Evolutionary conservation across 1,140 invertebrate genomes (phyloP).

Genomic region (Cotesia chilonis): DNA sequence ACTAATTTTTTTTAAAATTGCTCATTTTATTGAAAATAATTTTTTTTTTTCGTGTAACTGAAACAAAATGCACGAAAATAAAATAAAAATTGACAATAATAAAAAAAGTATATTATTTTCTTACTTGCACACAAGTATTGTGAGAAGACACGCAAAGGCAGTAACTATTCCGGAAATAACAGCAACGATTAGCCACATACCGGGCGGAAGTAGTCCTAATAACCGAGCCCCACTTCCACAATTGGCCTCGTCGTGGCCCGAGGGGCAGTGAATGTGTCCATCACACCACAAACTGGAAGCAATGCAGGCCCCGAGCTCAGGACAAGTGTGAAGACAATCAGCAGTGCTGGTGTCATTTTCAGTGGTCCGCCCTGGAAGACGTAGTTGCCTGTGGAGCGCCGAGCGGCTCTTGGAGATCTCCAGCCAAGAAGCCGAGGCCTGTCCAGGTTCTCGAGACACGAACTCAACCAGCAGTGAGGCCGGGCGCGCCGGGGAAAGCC

Average conservation of each 20-base stretch:
- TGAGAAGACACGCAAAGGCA: conserved; percentile 61
- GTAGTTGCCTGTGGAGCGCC: conserved; percentile 72
- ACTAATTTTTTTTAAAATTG: too few species aligned
- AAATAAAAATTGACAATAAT: conserved; percentile 4
- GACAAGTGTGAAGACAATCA: conserved; percentile 80
- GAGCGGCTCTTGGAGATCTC: conserved; percentile 75
- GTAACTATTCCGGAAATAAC: conserved; percentile 64
- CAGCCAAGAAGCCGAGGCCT: conserved; percentile 75
- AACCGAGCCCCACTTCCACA: conserved; percentile 69
- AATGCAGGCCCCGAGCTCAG: conserved; percentile 89
- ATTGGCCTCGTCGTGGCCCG: conserved; percentile 82
- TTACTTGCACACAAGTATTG: conserved; percentile 62
- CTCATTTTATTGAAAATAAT: too few species aligned
- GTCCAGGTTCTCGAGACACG: conserved; percentile 74
- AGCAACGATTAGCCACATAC: conserved; percentile 63
- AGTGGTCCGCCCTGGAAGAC: conserved; percentile 56
- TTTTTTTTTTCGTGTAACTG: too few species aligned
- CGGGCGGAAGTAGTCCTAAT: conserved; percentile 60
- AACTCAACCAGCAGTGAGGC: conserved; percentile 77
- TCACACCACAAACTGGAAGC: conserved; percentile 87
- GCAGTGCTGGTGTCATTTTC: conserved; percentile 69
- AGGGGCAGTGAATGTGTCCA: conserved; percentile 83
- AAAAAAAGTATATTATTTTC: conserved; percentile 5
- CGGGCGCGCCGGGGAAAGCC: conserved; percentile 63
- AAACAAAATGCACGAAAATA: neutral